Percentiles rank a stretch among this genome's conserved stretches.
These are phyloP conservation scores for Lasioglossum pauxillum DNA, from an alignment of 2,888 invertebrate genomes.

Conservation along the genomic window DNA sequence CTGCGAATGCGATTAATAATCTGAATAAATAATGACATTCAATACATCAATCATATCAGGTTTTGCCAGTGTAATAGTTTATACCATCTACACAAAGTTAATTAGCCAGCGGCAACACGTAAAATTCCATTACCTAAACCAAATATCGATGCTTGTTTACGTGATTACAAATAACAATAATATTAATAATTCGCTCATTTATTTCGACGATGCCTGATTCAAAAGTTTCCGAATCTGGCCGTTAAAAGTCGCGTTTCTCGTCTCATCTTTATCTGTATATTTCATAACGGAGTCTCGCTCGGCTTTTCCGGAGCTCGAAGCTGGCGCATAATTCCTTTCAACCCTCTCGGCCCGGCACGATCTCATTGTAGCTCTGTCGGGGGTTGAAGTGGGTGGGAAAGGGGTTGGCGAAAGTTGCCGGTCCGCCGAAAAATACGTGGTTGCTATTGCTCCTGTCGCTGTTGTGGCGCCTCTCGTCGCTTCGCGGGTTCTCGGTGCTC, in stretches of 20 bases:
- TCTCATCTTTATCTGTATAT: background rate
- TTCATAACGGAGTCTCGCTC: conserved; percentile 29
- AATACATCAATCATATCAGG: background rate
- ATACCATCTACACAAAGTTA: background rate
- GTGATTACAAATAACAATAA: background rate
- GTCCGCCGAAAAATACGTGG: conserved; percentile 33
- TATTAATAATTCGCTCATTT: background rate
- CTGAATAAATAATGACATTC: conserved; percentile 1
- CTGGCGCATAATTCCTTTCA: conserved; percentile 30
- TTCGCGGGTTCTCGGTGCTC: background rate
- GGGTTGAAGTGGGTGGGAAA: background rate
- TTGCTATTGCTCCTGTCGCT: background rate
- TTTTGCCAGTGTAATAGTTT: background rate
- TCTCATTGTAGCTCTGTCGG: conserved; percentile 33
- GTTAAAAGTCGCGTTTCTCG: background rate
- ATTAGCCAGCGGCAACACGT: background rate
- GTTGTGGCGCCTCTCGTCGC: conserved; percentile 21
- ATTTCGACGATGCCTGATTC: background rate
- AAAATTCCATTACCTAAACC: background rate
- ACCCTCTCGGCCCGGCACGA: background rate
- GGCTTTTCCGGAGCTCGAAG: conserved; percentile 2
- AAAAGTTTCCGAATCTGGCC: background rate
- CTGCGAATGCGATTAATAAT: background rate
- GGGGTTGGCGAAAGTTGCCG: conserved; percentile 4
- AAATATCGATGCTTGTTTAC: background rate